These are phyloP conservation scores for Drosophila azteca DNA, from an alignment of 1,140 invertebrate species.

Conservation along the genomic window DNA sequence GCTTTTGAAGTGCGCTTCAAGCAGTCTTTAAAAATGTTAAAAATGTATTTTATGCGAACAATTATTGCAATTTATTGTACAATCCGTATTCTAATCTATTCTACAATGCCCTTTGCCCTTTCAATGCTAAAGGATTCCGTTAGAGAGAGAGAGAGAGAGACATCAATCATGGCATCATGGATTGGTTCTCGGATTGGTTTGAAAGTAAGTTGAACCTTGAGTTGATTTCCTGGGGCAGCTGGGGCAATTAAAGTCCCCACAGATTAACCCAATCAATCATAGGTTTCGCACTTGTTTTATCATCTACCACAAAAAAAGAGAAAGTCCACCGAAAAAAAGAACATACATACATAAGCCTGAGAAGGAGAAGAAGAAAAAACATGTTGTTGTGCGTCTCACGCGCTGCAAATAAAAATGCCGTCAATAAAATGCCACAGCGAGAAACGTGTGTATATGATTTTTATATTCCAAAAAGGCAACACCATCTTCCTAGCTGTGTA, in stretches of 20 bases:
- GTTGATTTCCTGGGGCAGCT: neutral
- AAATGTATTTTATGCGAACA: slow-evolving; percentile 17
- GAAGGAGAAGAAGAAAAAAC: slow-evolving; percentile 40
- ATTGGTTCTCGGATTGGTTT: no score
- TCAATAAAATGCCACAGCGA: slow-evolving; percentile 76
- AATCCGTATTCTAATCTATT: no score
- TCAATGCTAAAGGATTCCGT: no score
- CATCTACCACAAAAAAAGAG: slow-evolving; percentile 31
- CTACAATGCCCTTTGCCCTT: no score
- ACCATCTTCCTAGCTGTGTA: slow-evolving; percentile 8
- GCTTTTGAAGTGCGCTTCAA: neutral
- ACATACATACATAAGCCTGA: neutral
- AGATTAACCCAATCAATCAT: slow-evolving; percentile 28
- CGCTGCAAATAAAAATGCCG: slow-evolving; percentile 74
- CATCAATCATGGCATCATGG: no score
- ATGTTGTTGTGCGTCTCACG: slow-evolving; percentile 68
- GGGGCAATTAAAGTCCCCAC: neutral
- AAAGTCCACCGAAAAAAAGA: neutral
- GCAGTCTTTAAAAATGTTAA: slow-evolving; percentile 1
- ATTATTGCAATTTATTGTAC: slow-evolving; percentile 4
- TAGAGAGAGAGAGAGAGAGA: no score
- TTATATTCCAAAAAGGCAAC: slow-evolving; percentile 46
- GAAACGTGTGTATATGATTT: slow-evolving; percentile 68
- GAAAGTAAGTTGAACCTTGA: no score
- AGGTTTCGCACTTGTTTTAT: slow-evolving; percentile 30